Percentiles rank a stretch among this genome's conserved stretches.
Conservation (phyloP, 2,888 invertebrate species). For the Plemyria rubiginata region DNA sequence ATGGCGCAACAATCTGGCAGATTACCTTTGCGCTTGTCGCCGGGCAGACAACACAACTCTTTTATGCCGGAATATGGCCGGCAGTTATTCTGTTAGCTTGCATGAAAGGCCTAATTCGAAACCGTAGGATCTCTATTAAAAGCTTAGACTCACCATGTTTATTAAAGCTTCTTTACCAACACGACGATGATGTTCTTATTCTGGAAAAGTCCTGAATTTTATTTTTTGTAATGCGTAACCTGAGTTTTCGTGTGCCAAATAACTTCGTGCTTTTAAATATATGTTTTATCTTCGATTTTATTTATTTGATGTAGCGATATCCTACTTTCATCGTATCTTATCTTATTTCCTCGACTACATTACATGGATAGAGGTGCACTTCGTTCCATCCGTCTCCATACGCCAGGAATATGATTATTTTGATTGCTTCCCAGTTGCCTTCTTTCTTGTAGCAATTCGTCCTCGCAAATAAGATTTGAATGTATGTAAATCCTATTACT, state of each 20-base stretch:
- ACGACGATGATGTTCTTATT: no score
- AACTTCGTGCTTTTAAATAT: background rate
- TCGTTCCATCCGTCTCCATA: conserved; percentile 43
- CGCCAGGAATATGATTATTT: conserved; percentile 56
- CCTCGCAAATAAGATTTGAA: conserved; percentile 55
- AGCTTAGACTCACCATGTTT: background rate
- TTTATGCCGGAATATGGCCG: conserved; percentile 55
- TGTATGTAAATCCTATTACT: conserved; percentile 36
- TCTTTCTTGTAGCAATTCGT: conserved; percentile 37
- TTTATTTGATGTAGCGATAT: background rate
- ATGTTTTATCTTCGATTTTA: background rate
- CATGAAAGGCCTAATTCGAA: conserved; percentile 26
- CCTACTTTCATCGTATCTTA: conserved; percentile 6
- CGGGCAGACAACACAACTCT: conserved; percentile 51
- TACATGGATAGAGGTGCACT: conserved; percentile 47
- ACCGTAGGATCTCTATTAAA: conserved; percentile 2
- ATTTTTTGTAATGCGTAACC: no score
- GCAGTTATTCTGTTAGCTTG: conserved; percentile 37
- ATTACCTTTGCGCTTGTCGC: conserved; percentile 43
- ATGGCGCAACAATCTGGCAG: conserved; percentile 36
- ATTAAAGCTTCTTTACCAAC: background rate
- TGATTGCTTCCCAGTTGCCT: conserved; percentile 49
- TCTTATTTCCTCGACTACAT: conserved; percentile 30
- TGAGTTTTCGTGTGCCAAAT: no score
- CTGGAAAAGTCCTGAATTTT: no score